Percentiles rank a stretch among this genome's conserved stretches.
Conservation (phyloP, 2,888 invertebrate species). For the Drosophila pegasa region DNA sequence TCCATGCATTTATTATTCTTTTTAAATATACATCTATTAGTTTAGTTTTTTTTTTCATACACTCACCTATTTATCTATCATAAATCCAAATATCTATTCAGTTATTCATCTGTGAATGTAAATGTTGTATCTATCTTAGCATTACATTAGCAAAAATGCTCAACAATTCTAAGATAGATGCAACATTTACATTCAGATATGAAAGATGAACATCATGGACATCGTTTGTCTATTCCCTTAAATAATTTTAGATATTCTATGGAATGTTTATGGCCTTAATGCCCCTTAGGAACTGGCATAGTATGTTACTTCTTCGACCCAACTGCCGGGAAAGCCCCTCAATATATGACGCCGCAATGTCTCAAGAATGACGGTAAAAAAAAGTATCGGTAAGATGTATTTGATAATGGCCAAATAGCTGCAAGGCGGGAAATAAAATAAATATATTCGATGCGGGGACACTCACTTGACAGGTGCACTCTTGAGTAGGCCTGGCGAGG, state of each 20-base stretch:
- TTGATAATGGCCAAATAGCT: slow-evolving; percentile 30
- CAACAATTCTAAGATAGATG: no score
- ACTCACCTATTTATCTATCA: no score
- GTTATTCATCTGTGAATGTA: no score
- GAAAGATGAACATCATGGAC: no score
- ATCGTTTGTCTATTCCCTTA: not conserved
- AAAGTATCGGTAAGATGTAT: slow-evolving; percentile 37
- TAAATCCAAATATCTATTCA: no score
- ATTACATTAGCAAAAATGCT: no score
- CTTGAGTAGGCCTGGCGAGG: slow-evolving; percentile 4
- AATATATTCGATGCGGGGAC: no score
- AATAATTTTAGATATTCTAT: not conserved
- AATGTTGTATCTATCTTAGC: no score
- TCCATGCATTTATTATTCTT: not conserved
- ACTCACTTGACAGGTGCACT: slow-evolving; percentile 38
- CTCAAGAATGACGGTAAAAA: slow-evolving; percentile 37
- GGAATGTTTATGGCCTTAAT: no score
- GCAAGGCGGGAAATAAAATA: not conserved
- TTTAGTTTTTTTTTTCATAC: no score
- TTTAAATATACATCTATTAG: no score
- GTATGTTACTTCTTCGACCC: slow-evolving; percentile 40
- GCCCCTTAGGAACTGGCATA: no score
- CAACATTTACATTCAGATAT: not conserved
- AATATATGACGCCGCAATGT: slow-evolving; percentile 42
- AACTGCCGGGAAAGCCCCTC: slow-evolving; percentile 39